Evolutionary conservation across 2,888 invertebrate species (phyloP), one percentile per base, ranked within the genome.

Genomic region (Dermolepida albohirtum): DNA sequence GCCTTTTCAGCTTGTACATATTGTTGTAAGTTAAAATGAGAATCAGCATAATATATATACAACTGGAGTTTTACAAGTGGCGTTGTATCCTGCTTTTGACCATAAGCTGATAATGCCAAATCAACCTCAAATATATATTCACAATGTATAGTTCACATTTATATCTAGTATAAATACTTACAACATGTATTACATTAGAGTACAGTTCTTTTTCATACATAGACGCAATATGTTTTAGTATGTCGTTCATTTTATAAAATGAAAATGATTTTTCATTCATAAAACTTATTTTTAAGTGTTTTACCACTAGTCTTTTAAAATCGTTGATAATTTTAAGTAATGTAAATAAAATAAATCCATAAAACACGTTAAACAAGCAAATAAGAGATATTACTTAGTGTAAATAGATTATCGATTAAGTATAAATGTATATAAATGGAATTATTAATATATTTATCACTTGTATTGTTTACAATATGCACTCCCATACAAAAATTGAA

Each of bases 121-220:
- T 88, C 89, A 5, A 90, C 88, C 92, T 92, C 78, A 66, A 86
- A 85, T 16, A 59, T 16, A 63, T 10, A 54, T 39, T 8, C 34
- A 34, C 6, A 34, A 5, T 34, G 34, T 34, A 34, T 5, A 34
- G 6, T 34, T 6, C 6, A 6, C 22, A 2, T n/a, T 41, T 7
- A 10, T 8, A 52, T 66, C 44, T n/a, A 43, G 29, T 10, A 41
- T 40, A n/a, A 47, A 43, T 68, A 81, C 87, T 86, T 86, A 92
- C 92, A 80, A 92, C 81, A 74, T 88, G 85, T 55, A 90, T 87
- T 12, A 92, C 88, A 81, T 92, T 92, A 8, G 90, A 89, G 78
- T 92, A 90, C 1, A 93, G 83, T 74, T 90, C 88, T 74, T 90
- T 88, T 68, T 92, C 90, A 77, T 89, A 91, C 22, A 93, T 83